phyloP scores from a whole-genome alignment of 1,140 invertebrate genomes.

The Nomia melanderi region DNA sequence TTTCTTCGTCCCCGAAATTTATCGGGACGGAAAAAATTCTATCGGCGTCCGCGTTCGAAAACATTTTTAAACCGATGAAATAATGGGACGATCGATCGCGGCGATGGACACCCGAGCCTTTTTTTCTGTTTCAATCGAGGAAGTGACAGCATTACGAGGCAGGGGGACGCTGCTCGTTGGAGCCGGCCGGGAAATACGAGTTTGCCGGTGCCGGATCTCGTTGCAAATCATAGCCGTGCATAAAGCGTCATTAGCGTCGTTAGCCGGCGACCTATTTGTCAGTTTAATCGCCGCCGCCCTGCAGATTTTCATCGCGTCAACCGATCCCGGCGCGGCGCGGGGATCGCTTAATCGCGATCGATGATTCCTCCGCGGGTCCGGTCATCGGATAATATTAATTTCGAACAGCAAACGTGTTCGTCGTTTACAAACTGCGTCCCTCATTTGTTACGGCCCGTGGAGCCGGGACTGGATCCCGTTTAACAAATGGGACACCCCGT shows the following conservation, averaged over 20 bases:
- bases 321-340: background rate
- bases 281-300: constrained; percentile 1
- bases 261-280: constrained; percentile 2
- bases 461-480: background rate
- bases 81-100: too few species aligned
- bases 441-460: background rate
- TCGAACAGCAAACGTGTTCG: background rate
- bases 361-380: background rate
- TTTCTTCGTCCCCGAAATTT: too few species aligned
- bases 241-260: constrained; percentile 1
- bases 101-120: too few species aligned
- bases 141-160: background rate
- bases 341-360: background rate
- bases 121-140: background rate
- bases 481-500: too few species aligned
- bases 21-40: too few species aligned
- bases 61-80: too few species aligned
- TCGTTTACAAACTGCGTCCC: background rate
- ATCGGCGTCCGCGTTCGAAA: too few species aligned
- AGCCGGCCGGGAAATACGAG: background rate
- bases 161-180: too few species aligned
- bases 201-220: background rate
- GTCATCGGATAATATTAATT: background rate
- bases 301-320: background rate
- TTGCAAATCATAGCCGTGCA: constrained; percentile 1